These are phyloP conservation scores for Sarcophaga caerulescens DNA, from an alignment of 2,888 invertebrate species.

Conservation along the genomic window DNA sequence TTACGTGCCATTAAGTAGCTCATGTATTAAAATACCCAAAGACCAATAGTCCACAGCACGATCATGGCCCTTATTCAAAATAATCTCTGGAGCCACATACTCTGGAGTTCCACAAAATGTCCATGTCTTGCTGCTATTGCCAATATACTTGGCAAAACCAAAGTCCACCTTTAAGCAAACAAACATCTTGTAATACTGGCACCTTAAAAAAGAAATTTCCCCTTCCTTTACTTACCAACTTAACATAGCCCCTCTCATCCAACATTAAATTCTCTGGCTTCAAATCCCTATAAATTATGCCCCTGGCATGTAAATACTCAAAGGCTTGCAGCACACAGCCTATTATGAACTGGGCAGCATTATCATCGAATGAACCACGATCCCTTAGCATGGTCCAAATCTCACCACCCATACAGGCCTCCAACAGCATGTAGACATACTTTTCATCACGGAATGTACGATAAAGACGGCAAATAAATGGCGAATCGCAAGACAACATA, in stretches of 20 bases:
- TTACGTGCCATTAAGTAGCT: slow-evolving; percentile 92
- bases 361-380: slow-evolving; percentile 91
- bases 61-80: slow-evolving; percentile 88
- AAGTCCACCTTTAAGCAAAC: slow-evolving; percentile 87
- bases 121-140: slow-evolving; percentile 92
- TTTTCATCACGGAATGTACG: slow-evolving; percentile 95
- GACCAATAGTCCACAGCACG: slow-evolving; percentile 98
- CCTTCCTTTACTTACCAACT: slow-evolving; percentile 85
- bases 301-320: slow-evolving; percentile 92
- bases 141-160: slow-evolving; percentile 94
- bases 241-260: slow-evolving; percentile 91
- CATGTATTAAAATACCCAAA: slow-evolving; percentile 93
- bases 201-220: neutral
- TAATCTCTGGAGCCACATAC: slow-evolving; percentile 94
- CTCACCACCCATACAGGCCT: slow-evolving; percentile 96
- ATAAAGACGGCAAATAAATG: slow-evolving; percentile 86
- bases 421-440: slow-evolving; percentile 96
- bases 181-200: neutral
- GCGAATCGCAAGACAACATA: slow-evolving; percentile 85
- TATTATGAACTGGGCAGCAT: slow-evolving; percentile 92
- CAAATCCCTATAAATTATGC: slow-evolving; percentile 93
- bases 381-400: slow-evolving; percentile 95
- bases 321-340: slow-evolving; percentile 97
- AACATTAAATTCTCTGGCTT: slow-evolving; percentile 97
- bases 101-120: slow-evolving; percentile 99